These are phyloP conservation scores for Arrhamphus sclerolepis DNA, from an alignment of 2,797 vertebrate species.

Conservation along the genomic window DNA sequence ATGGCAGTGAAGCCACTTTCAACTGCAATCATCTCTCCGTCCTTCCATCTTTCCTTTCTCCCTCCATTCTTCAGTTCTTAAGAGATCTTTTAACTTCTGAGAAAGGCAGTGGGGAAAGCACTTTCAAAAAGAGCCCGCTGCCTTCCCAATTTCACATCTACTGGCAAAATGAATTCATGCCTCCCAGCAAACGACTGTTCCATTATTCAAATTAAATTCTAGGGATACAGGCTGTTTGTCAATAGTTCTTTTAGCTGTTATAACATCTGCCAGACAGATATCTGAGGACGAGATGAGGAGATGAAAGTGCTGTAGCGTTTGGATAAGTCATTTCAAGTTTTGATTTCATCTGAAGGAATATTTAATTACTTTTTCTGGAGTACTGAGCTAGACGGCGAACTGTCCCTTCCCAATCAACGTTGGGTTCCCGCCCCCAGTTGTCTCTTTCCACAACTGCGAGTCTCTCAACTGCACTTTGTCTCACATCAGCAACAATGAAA, in stretches of 20 bases:
- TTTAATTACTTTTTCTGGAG: no score
- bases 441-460: no score
- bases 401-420: no score
- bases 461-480: no score
- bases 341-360: no score
- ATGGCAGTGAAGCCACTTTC: slow-evolving; percentile 41
- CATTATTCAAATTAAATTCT: slow-evolving; percentile 74
- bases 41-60: slow-evolving; percentile 13
- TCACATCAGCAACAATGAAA: no score
- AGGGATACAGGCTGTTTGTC: slow-evolving; percentile 64
- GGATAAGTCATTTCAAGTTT: slow-evolving; percentile 27
- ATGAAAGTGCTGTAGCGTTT: slow-evolving; percentile 35
- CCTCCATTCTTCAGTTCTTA: slow-evolving; percentile 26
- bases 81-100: slow-evolving; percentile 43
- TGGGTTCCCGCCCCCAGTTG: no score
- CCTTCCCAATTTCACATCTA: slow-evolving; percentile 54
- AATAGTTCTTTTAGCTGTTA: slow-evolving; percentile 52
- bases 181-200: slow-evolving; percentile 48
- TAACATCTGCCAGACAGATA: slow-evolving; percentile 51
- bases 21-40: slow-evolving; percentile 27
- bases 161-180: slow-evolving; percentile 64
- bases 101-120: slow-evolving; percentile 39
- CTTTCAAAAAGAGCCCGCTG: slow-evolving; percentile 51
- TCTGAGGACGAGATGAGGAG: slow-evolving; percentile 25
- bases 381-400: no score